phyloP scores from a whole-genome alignment of 2,113 vertebrate genomes.

The Struthidea cinerea region DNA sequence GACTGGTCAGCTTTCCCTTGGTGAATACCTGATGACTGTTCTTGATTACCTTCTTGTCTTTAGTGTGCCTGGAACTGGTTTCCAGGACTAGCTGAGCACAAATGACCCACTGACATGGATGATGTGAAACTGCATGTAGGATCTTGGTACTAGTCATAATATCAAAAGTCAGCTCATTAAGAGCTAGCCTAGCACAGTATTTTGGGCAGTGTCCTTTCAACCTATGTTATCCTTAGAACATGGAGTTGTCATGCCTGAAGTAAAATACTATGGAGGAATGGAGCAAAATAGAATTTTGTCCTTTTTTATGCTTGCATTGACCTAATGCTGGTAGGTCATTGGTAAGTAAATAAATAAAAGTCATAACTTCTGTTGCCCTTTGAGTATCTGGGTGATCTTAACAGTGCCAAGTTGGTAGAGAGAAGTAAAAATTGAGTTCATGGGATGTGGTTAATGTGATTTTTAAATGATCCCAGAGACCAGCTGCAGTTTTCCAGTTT shows the following conservation, averaged over 20 bases:
- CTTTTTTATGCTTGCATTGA: background rate
- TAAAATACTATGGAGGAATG: background rate
- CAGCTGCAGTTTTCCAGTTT: background rate
- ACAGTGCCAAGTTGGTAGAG: background rate
- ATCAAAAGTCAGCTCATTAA: background rate
- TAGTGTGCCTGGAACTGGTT: background rate
- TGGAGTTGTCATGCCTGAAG: background rate
- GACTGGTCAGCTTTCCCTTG: background rate
- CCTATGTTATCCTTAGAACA: background rate
- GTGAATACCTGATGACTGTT: background rate
- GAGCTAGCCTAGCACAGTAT: background rate
- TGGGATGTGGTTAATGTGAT: background rate
- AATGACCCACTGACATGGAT: background rate
- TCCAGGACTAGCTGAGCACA: background rate
- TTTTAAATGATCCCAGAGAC: background rate
- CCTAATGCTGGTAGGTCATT: background rate
- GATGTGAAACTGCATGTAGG: background rate
- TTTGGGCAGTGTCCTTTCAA: background rate
- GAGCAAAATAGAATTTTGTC: background rate
- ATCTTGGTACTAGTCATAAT: background rate
- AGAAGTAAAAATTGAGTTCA: background rate
- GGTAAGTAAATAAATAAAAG: background rate
- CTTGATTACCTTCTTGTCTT: background rate
- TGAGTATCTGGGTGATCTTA: background rate
- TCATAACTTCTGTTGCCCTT: background rate